Conservation (phyloP, 37 sponge, comb jelly and placozoan genomes). For the Agelas oroides region DNA sequence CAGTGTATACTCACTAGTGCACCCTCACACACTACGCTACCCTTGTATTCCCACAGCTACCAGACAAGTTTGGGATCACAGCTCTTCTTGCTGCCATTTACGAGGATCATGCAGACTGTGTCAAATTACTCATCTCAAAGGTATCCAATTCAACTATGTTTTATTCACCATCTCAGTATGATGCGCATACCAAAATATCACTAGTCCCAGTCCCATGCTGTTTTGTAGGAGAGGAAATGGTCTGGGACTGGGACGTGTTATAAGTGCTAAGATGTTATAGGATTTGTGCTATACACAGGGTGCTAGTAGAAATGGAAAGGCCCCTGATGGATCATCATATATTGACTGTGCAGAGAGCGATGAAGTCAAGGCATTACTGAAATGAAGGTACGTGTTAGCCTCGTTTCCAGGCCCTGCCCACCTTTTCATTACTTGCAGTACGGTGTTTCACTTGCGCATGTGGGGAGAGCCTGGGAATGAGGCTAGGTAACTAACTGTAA, state of each 20-base stretch:
- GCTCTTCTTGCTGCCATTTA: conserved; percentile 89
- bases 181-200: not conserved
- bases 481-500: too few relatives aligned
- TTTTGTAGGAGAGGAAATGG: too few relatives aligned
- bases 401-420: not conserved
- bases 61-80: conserved; percentile 93
- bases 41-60: conserved; percentile 22
- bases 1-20: too few relatives aligned
- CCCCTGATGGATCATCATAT: conserved; percentile 87
- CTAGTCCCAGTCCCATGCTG: not conserved
- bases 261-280: too few relatives aligned
- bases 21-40: not conserved
- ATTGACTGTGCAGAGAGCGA: conserved; percentile 76
- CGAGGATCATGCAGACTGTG: conserved; percentile 84
- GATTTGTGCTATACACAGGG: conserved; percentile 48
- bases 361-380: conserved; percentile 76
- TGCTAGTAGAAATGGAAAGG: conserved; percentile 76
- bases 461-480: not conserved
- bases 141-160: conserved; percentile 27
- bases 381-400: conserved; percentile 15
- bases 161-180: not conserved
- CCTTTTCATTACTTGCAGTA: too few relatives aligned
- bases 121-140: conserved; percentile 64
- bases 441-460: too few relatives aligned
- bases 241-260: too few relatives aligned